Evolutionary conservation across 2,797 vertebrate genomes (phyloP).

Genomic region (Sebastes cheni): DNA sequence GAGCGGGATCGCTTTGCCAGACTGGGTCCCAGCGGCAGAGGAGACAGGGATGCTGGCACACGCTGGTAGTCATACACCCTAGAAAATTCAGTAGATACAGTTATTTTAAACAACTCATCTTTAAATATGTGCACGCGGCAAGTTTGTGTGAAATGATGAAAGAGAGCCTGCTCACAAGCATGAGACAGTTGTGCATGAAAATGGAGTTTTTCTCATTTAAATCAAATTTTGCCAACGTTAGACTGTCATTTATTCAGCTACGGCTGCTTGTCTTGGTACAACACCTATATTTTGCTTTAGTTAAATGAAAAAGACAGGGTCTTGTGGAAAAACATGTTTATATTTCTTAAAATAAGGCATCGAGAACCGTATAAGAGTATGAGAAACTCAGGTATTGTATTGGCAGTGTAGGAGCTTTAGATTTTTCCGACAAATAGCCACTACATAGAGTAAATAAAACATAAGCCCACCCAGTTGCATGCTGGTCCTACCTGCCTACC

Average conservation of each 20-base stretch:
- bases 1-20: conserved; percentile 80
- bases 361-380: accelerated
- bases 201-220: background rate
- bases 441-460: no score
- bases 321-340: background rate
- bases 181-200: background rate
- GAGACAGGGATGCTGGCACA: conserved; percentile 79
- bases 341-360: background rate
- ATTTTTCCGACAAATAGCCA: no score
- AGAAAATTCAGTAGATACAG: conserved; percentile 22
- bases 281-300: background rate
- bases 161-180: background rate
- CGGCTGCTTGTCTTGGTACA: background rate
- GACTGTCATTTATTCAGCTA: background rate
- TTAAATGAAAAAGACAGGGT: background rate
- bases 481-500: no score
- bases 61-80: conserved; percentile 85
- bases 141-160: background rate
- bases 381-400: background rate
- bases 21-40: conserved; percentile 74
- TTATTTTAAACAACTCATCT: background rate
- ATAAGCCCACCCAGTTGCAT: no score
- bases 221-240: background rate
- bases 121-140: background rate
- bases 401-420: no score